phyloP scores from a whole-genome alignment of 2,888 invertebrate genomes.

The Drosophila nr. medialis region DNA sequence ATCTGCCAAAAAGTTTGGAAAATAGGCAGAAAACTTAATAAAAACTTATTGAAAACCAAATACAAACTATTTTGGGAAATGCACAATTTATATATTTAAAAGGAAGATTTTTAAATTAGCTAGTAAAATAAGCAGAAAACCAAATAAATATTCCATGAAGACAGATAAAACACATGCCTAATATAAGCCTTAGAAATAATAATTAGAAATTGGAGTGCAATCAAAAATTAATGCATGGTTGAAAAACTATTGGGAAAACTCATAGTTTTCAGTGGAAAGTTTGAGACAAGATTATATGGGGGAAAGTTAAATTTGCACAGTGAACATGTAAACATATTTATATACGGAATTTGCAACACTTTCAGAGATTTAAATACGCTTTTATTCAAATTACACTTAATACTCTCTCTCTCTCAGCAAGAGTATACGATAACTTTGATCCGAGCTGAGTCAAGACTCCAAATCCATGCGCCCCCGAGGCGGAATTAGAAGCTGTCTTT shows the following conservation, averaged over 20 bases:
- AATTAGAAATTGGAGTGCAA: background rate
- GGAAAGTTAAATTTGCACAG: background rate
- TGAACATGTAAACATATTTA: background rate
- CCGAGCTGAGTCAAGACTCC: conserved; percentile 49
- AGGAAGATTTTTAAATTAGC: no score
- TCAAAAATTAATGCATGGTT: background rate
- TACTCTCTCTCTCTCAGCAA: background rate
- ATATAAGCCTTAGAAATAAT: background rate
- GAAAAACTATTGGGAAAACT: background rate
- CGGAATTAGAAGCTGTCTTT: conserved; percentile 60
- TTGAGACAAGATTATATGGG: background rate
- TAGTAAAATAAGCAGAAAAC: no score
- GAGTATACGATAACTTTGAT: conserved; percentile 32
- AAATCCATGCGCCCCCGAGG: conserved; percentile 54
- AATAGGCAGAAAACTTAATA: background rate
- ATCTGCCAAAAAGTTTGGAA: no score
- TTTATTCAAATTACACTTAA: background rate
- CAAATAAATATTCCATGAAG: no score
- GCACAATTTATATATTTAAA: no score
- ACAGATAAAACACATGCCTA: background rate
- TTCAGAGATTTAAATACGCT: background rate
- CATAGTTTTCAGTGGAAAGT: background rate
- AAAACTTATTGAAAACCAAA: background rate
- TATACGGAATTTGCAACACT: background rate
- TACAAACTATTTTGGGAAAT: background rate